phyloP scores from a whole-genome alignment of 2,888 invertebrate genomes.

The Polymixis flavicincta region DNA sequence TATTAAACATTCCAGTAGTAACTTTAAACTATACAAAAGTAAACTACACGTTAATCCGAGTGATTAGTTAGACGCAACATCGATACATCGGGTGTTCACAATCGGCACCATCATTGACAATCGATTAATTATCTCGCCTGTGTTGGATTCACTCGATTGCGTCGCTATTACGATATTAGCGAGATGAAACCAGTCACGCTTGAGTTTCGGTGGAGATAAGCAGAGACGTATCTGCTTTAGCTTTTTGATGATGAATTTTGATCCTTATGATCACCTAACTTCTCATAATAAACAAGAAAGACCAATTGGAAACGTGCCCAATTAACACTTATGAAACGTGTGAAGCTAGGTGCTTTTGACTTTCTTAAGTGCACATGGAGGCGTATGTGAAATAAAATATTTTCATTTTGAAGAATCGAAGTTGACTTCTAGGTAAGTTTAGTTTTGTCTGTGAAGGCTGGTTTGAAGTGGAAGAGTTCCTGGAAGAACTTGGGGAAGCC shows the following conservation, averaged over 20 bases:
- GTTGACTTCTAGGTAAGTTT: background rate
- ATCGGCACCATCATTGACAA: conserved; percentile 45
- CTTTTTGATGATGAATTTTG: background rate
- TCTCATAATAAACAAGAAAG: background rate
- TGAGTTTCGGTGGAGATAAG: conserved; percentile 7
- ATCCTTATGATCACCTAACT: background rate
- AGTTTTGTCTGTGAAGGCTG: no score
- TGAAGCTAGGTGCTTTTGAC: no score
- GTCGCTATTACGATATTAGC: conserved; percentile 30
- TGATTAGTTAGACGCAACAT: conserved; percentile 18
- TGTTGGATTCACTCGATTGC: conserved; percentile 42
- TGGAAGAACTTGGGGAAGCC: no score
- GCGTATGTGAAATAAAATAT: no score
- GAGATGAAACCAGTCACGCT: conserved; percentile 26
- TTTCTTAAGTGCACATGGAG: no score
- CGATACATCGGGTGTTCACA: conserved; percentile 31
- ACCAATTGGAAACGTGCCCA: no score
- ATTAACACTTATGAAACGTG: no score
- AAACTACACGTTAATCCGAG: conserved; percentile 17
- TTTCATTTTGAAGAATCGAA: no score
- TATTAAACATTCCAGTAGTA: background rate
- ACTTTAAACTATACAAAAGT: background rate
- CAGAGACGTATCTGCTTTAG: background rate
- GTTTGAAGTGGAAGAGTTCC: no score
- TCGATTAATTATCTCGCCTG: conserved; percentile 54